phyloP scores from a whole-genome alignment of 2,888 invertebrate genomes.

The Cartodere bifasciata region DNA sequence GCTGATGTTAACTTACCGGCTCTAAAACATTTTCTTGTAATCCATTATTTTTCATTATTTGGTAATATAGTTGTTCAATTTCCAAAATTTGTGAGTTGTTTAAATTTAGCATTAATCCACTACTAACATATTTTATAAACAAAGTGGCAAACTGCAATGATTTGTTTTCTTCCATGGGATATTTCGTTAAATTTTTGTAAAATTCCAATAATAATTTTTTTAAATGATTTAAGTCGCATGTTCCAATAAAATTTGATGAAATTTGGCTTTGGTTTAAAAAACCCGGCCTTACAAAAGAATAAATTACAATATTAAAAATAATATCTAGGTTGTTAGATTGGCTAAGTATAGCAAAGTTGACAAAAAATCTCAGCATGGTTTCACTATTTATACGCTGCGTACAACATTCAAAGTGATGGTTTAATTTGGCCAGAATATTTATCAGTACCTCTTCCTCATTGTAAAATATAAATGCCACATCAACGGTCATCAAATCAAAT shows the following conservation, averaged over 20 bases:
- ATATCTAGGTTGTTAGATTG: constrained; percentile 22
- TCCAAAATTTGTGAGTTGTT: constrained; percentile 14
- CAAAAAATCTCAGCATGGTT: constrained; percentile 16
- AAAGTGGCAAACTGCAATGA: constrained; percentile 16
- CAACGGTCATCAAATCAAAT: no score
- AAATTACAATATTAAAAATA: constrained; percentile 22
- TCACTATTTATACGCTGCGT: constrained; percentile 5
- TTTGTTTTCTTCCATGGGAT: constrained; percentile 14
- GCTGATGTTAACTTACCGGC: no score
- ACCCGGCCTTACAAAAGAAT: constrained; percentile 16
- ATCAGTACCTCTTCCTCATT: constrained; percentile 9
- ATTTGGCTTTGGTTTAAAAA: constrained; percentile 17
- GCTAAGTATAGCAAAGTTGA: constrained; percentile 18
- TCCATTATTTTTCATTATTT: no score
- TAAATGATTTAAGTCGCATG: constrained; percentile 14
- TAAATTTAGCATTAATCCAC: constrained; percentile 18
- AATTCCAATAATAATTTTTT: constrained; percentile 18
- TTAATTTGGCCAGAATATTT: constrained; percentile 16
- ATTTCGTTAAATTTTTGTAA: constrained; percentile 16
- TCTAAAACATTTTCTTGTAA: no score
- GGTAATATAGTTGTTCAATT: constrained; percentile 8
- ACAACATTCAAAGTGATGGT: constrained; percentile 15
- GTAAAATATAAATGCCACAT: constrained; percentile 8
- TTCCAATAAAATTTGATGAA: constrained; percentile 18
- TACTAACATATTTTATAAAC: constrained; percentile 20